Evolutionary conservation across 2,113 vertebrate species (phyloP).

Genomic region (Heteronetta atricapilla): DNA sequence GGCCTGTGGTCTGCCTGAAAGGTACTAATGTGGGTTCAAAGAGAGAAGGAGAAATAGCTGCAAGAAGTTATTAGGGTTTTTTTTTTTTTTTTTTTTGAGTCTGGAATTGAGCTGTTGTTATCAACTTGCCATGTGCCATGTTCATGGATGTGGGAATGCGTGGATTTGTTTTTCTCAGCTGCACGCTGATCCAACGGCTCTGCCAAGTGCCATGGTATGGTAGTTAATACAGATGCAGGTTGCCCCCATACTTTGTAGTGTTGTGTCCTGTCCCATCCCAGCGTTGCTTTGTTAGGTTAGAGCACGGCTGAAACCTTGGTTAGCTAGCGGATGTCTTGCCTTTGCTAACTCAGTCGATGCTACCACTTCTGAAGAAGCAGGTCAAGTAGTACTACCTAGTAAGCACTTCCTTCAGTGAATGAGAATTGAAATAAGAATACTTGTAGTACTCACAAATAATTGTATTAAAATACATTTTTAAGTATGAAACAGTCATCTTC

Average conservation of each 20-base stretch:
- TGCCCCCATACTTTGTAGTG: neutral
- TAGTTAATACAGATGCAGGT: neutral
- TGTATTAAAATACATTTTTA: fast-evolving
- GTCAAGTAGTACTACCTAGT: neutral
- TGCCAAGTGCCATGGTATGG: neutral
- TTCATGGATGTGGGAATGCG: neutral
- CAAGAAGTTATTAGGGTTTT: neutral
- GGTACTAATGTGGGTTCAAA: no score
- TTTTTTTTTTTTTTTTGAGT: neutral
- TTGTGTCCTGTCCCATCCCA: neutral
- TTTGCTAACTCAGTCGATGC: fast-evolving
- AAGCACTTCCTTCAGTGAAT: neutral
- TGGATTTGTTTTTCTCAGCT: fast-evolving
- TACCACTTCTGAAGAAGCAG: neutral
- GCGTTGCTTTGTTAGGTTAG: fast-evolving
- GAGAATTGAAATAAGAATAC: neutral
- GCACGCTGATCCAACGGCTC: neutral
- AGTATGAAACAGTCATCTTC: neutral
- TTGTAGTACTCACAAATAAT: neutral
- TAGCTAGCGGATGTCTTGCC: no score
- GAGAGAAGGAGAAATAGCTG: neutral
- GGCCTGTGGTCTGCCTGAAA: neutral
- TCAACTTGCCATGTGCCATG: neutral
- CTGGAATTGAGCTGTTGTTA: neutral
- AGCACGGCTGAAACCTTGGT: fast-evolving